Evolutionary conservation across 2,797 vertebrate genomes (phyloP).

Genomic region (Lagorchestes hirsutus): DNA sequence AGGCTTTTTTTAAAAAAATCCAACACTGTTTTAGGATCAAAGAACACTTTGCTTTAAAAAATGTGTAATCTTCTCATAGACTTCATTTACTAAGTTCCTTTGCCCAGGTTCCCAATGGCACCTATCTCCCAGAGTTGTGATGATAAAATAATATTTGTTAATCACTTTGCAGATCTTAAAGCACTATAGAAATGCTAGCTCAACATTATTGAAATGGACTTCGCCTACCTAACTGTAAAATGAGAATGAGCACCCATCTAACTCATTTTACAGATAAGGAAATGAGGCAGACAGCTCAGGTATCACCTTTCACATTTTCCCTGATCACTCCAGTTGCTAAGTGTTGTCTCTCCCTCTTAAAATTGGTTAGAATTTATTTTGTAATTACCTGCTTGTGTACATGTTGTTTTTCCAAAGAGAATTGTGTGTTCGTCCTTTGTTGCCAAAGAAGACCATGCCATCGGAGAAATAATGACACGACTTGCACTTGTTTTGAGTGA

Average conservation of each 20-base stretch:
- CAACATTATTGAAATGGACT: background rate
- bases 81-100: slow-evolving; percentile 85
- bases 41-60: slow-evolving; percentile 82
- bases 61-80: slow-evolving; percentile 86
- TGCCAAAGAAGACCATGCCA: too few species aligned
- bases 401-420: background rate
- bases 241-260: background rate
- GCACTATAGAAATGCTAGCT: background rate
- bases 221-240: background rate
- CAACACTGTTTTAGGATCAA: slow-evolving; percentile 84
- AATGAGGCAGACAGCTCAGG: background rate
- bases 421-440: background rate
- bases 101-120: background rate
- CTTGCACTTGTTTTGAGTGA: too few species aligned
- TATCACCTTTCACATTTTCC: background rate
- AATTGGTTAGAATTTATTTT: background rate
- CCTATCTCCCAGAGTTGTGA: background rate
- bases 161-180: background rate
- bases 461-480: too few species aligned
- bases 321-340: background rate
- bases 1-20: slow-evolving; percentile 77
- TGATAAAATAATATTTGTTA: background rate
- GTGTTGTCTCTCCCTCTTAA: background rate
- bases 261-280: background rate
- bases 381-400: background rate